phyloP scores from a whole-genome alignment of 2,888 invertebrate species.

The Liposcelis brunnea region DNA sequence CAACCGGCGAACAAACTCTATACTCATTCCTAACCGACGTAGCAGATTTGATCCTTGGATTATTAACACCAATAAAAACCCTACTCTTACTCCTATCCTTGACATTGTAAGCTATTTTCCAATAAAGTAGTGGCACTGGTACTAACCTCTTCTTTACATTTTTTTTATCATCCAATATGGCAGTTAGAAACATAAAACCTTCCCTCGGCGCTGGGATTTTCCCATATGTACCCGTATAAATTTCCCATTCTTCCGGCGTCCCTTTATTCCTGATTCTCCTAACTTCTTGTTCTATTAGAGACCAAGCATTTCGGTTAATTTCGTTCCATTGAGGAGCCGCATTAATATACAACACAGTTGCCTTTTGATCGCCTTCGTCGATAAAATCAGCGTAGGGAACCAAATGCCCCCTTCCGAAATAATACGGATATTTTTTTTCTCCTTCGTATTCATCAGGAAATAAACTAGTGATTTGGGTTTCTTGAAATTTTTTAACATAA shows the following conservation, averaged over 20 bases:
- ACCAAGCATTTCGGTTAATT: background rate
- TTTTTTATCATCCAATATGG: background rate
- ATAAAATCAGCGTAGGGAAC: slow-evolving; percentile 5
- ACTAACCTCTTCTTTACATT: background rate
- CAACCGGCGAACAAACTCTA: background rate
- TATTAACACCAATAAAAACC: slow-evolving; percentile 3
- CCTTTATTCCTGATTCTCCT: background rate
- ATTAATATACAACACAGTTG: background rate
- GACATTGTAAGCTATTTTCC: slow-evolving; percentile 2
- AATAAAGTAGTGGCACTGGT: background rate
- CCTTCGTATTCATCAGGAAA: background rate
- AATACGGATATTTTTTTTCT: slow-evolving; percentile 1
- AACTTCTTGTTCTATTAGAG: background rate
- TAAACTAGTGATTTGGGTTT: background rate
- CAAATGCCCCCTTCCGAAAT: slow-evolving; percentile 5
- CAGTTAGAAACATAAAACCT: background rate
- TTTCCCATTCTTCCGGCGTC: slow-evolving; percentile 1
- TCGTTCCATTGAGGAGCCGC: slow-evolving; percentile 5
- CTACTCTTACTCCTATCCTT: background rate
- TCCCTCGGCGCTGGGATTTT: background rate
- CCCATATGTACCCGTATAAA: slow-evolving; percentile 5
- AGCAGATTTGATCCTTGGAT: background rate
- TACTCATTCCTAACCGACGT: background rate
- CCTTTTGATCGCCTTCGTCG: slow-evolving; percentile 1
- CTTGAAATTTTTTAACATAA: slow-evolving; percentile 2